Evolutionary conservation across 2,888 invertebrate genomes (phyloP).

Genomic region (Glaucopsyche alexis): DNA sequence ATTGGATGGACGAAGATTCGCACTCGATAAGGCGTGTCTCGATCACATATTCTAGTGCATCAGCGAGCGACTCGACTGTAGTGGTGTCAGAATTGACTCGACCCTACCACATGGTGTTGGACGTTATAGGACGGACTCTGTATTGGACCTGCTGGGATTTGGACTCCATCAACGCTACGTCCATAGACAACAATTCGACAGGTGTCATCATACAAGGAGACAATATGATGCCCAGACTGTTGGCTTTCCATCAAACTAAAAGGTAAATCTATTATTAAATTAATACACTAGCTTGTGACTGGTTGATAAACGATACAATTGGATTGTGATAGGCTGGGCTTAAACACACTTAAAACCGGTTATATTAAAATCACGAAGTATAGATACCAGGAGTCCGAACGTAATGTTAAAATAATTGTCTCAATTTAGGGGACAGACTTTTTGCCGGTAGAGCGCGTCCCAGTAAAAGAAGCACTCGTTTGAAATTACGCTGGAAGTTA

Average conservation of each 20-base stretch:
- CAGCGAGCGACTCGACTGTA: constrained; percentile 62
- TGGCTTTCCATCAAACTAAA: constrained; percentile 91
- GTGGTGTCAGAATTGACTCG: constrained; percentile 81
- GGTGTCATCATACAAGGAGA: constrained; percentile 87
- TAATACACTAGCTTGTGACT: too few relatives aligned
- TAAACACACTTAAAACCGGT: too few relatives aligned
- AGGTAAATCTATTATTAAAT: constrained; percentile 69
- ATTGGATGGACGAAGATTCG: constrained; percentile 89
- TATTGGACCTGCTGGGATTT: constrained; percentile 93
- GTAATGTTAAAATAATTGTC: too few relatives aligned
- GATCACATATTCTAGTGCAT: constrained; percentile 61
- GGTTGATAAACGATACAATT: too few relatives aligned
- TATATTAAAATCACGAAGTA: too few relatives aligned
- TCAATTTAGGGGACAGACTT: too few relatives aligned
- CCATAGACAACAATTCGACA: constrained; percentile 82
- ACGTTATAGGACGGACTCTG: constrained; percentile 89
- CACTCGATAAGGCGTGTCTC: constrained; percentile 85
- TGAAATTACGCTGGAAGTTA: too few relatives aligned
- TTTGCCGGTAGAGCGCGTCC: too few relatives aligned
- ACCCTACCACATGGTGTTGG: constrained; percentile 92
- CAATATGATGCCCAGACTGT: constrained; percentile 89
- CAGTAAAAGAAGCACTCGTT: too few relatives aligned
- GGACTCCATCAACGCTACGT: constrained; percentile 94
- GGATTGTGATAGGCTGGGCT: too few relatives aligned
- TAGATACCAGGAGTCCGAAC: too few relatives aligned